Evolutionary conservation across 2,888 invertebrate genomes (phyloP), one percentile per base, ranked within the genome.

Genomic region (Anodontia alba): DNA sequence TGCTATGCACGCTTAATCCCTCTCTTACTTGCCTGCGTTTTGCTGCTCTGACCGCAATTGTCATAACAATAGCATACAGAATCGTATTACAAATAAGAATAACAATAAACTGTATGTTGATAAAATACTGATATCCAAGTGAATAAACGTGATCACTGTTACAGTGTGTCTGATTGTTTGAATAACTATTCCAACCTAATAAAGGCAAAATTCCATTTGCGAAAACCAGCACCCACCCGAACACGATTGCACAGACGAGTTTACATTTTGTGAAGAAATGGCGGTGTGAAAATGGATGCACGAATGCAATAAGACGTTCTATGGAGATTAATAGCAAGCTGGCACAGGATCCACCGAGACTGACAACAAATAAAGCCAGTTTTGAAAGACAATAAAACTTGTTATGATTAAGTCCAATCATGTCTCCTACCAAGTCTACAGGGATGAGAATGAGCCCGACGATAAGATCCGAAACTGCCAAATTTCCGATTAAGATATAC

Each of bases 341-440:
- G 36, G 38, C 73, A 51, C 80, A 80, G 1, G 80, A 80, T 1
- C 62, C 57, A 10, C 80, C 80, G 1, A 80, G 57, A 42, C 80
- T 76, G 1, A 72, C 26, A n/a, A 76, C 68, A 68, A 81, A 81
- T n/a, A 71, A 46, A 0, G 71, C 51, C 17, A 81, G 67, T 46
- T 81, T 81, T n/a, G 54, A 46, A 20, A 81, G 33, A 54, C 81
- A 81, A 54, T 74, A 81, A 42, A 71, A 49, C 43, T 77, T 78
- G 15, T 43, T 31, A n/a, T 67, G 7, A 42, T 75, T 54, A 5
- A 70, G 62, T 1, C 74, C 73, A 23, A 42, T 46, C 23, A 69
- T 36, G 36, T 81, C 68, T 10, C 77, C 81, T 20, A 78, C 36
- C 23, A 57, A 66, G 31, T 81, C 81, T 17, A 57, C 31, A 5